phyloP scores from a whole-genome alignment of 2,888 invertebrate genomes.

The Chrysodeixis includens region DNA sequence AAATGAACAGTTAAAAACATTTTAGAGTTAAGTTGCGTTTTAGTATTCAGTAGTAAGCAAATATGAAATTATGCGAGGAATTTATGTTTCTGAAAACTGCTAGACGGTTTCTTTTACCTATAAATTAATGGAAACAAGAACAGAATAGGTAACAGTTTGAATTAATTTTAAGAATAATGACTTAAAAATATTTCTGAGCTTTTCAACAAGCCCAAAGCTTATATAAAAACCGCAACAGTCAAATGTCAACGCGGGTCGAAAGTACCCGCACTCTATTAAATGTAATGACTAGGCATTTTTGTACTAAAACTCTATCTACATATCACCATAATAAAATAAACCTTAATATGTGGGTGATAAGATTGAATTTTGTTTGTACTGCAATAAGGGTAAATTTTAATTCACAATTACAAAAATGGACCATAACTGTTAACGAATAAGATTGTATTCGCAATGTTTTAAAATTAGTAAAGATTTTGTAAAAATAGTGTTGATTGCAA shows the following conservation, averaged over 20 bases:
- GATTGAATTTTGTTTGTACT: background rate
- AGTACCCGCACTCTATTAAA: constrained; percentile 60
- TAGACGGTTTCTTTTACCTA: no score
- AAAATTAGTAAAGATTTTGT: constrained; percentile 5
- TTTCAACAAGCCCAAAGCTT: background rate
- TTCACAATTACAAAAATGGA: background rate
- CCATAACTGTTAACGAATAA: constrained; percentile 22
- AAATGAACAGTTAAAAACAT: no score
- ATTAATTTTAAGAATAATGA: no score
- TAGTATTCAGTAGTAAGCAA: no score
- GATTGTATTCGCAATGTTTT: background rate
- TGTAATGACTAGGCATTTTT: constrained; percentile 63
- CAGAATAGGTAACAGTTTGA: no score
- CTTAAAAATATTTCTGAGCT: no score
- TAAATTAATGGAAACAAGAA: no score
- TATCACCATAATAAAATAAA: background rate
- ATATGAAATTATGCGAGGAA: no score
- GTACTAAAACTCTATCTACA: background rate
- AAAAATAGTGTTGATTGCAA: constrained; percentile 31
- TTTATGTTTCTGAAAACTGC: no score
- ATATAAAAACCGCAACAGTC: constrained; percentile 49
- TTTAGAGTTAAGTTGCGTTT: no score
- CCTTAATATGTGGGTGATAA: constrained; percentile 19
- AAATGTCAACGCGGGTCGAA: constrained; percentile 41
- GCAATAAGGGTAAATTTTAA: constrained; percentile 7